Evolutionary conservation across 2,797 vertebrate species (phyloP).

Genomic region (Nannoperca obscura): DNA sequence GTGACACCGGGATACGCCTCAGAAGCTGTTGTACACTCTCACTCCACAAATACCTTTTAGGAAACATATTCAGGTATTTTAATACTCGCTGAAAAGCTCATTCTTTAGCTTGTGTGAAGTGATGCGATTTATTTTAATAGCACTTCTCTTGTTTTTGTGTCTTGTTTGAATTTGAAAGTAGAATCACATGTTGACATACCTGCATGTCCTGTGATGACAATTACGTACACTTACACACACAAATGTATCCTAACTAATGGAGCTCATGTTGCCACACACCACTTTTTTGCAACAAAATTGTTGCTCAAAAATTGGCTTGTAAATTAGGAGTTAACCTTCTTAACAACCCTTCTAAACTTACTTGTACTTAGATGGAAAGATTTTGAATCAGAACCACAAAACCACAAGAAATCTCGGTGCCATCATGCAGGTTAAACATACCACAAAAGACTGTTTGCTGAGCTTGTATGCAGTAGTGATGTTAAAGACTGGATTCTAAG

Average conservation of each 20-base stretch:
- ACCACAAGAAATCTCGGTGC: not conserved
- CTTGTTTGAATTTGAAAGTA: not conserved
- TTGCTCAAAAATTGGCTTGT: not conserved
- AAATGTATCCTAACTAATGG: not conserved
- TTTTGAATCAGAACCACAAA: not conserved
- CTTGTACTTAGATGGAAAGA: not conserved
- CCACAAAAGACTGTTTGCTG: not conserved
- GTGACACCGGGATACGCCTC: constrained; percentile 8
- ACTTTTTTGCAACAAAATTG: not conserved
- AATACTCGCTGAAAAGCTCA: not conserved
- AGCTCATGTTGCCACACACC: not conserved
- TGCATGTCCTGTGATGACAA: not conserved
- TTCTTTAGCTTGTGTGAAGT: not conserved
- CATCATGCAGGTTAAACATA: constrained; percentile 7
- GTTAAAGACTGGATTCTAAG: not conserved
- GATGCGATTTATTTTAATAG: not conserved
- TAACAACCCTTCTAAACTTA: not conserved
- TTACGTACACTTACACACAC: not conserved
- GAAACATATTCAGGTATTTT: constrained; percentile 3
- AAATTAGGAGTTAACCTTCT: not conserved
- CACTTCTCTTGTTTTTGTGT: not conserved
- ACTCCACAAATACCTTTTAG: constrained; percentile 1
- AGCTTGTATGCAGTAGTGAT: not conserved
- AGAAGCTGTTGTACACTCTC: not conserved
- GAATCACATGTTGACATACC: too few species aligned